A percentile compares a stretch with the other conserved stretches of the same genome.
Evolutionary conservation across 2,113 vertebrate species (phyloP).

Genomic region (Callocephalon fimbriatum): DNA sequence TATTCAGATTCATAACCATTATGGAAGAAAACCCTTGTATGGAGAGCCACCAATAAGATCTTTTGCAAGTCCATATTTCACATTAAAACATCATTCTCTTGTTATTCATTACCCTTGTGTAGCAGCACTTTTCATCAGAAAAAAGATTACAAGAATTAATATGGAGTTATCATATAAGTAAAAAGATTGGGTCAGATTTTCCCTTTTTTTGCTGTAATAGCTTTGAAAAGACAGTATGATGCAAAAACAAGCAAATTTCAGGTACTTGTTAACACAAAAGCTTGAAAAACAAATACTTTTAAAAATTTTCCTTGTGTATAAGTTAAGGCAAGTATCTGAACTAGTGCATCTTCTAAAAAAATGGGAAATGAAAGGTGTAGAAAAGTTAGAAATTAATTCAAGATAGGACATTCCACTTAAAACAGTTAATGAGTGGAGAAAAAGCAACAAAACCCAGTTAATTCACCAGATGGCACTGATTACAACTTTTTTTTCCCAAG

Average conservation of each 20-base stretch:
- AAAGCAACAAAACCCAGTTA: not conserved
- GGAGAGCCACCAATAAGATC: not conserved
- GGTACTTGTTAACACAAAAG: not conserved
- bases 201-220: not conserved
- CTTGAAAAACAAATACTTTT: not conserved
- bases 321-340: not conserved
- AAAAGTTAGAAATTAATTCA: not conserved
- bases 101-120: not conserved
- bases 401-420: not conserved
- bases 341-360: fast-evolving
- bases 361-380: fast-evolving
- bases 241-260: not conserved
- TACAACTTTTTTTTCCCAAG: not conserved
- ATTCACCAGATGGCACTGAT: not conserved
- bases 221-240: not conserved
- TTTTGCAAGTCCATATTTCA: not conserved
- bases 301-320: not conserved
- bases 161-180: fast-evolving
- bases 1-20: not conserved
- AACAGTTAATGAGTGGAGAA: not conserved
- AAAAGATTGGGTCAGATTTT: not conserved
- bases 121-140: not conserved
- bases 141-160: not conserved
- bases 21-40: not conserved
- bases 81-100: not conserved